Evolutionary conservation across 1,140 invertebrate species (phyloP), one percentile per base, ranked within the genome.

Genomic region (Geopemphigus sp.): DNA sequence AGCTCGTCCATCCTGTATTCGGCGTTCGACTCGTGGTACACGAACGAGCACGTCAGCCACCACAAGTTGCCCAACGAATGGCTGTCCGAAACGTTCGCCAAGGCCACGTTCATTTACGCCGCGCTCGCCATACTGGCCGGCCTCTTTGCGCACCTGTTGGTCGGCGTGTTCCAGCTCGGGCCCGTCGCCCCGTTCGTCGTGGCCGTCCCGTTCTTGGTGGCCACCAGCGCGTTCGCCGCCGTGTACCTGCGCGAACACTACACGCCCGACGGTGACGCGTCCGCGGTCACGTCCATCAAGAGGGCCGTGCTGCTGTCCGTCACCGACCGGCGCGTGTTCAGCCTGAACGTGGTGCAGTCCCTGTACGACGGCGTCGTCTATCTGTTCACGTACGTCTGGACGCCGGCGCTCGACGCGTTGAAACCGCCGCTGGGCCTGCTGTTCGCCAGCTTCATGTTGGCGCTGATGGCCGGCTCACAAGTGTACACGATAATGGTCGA

Each of bases 361-460:
- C 82, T 92, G 32, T 92, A 91, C 86, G 91, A 92, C 85, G 89
- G 90, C 80, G 88, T 89, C 24, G 91, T 92, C 90, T 92, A 92
- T 84, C 89, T 89, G 17, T 92, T 92, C 86, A 90, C 92, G 10
- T 88, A 92, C 82, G 87, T 91, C 78, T 92, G 91, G 91, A 92
- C 91, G 8, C 91, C 91, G 4, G 88, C 91, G 17, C 84, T 92
- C 8, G 84, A 89, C 82, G 76, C 85, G 8, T 66, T 85, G 17
- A 80, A 84, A n/a, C 87, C 88, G 47, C 88, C 88, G 12, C 82
- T 89, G 53, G 88, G 88, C 5, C 80, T 89, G 59, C 85, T 88
- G 2, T 91, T 91, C 84, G 88, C 90, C 15, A 86, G 86, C 81
- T 91, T 90, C 82, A 89, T 92, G 91, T 85, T 92, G 0, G 88